Evolutionary conservation across 2,888 invertebrate genomes (phyloP).

Genomic region (Hirtodrosophila trivittata): DNA sequence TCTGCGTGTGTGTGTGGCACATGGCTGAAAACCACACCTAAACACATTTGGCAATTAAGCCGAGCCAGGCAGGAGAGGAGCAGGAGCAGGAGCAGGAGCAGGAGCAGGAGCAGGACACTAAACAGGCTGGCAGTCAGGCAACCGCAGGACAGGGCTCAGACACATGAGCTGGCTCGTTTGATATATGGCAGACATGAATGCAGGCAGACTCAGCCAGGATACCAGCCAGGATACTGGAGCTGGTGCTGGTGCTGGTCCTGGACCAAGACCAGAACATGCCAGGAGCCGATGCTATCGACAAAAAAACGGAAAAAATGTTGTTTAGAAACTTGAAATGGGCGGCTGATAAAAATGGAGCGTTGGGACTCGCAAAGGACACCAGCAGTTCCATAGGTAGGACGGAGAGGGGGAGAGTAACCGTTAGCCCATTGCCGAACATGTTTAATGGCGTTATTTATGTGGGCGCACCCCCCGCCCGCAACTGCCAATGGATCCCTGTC

Average conservation of each 20-base stretch:
- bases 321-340: slow-evolving; percentile 73
- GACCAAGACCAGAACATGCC: slow-evolving; percentile 26
- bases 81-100: slow-evolving; percentile 6
- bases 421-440: slow-evolving; percentile 65
- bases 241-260: slow-evolving; percentile 17
- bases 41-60: slow-evolving; percentile 79
- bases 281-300: slow-evolving; percentile 29
- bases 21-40: slow-evolving; percentile 77
- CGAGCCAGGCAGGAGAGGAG: slow-evolving; percentile 17
- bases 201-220: slow-evolving; percentile 43
- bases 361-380: slow-evolving; percentile 28
- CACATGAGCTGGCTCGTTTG: slow-evolving; percentile 76
- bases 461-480: slow-evolving; percentile 29
- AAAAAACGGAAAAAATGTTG: slow-evolving; percentile 38
- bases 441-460: slow-evolving; percentile 79
- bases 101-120: slow-evolving; percentile 53
- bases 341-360: slow-evolving; percentile 68
- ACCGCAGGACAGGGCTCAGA: slow-evolving; percentile 79
- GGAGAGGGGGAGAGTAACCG: slow-evolving; percentile 10
- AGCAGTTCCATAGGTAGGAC: background rate
- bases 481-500: slow-evolving; percentile 22
- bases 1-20: slow-evolving; percentile 18
- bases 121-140: slow-evolving; percentile 66
- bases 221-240: slow-evolving; percentile 6
- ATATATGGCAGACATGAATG: slow-evolving; percentile 73